Percentiles rank a stretch among this genome's conserved stretches.
Conservation (phyloP, 2,888 invertebrate species). For the Morpho helenor region DNA sequence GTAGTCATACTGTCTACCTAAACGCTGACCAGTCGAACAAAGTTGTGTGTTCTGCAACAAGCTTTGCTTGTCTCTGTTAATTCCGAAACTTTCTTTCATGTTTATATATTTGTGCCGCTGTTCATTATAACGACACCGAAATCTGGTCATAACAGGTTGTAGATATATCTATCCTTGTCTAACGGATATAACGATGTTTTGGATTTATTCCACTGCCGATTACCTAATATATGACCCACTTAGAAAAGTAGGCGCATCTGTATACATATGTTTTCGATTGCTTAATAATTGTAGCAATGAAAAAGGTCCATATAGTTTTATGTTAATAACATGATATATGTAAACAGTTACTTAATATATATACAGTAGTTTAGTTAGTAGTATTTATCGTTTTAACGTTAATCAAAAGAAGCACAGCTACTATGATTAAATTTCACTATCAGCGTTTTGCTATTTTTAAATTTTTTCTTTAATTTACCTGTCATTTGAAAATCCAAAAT, state of each 20-base stretch:
- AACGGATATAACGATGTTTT: constrained; percentile 55
- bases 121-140: constrained; percentile 40
- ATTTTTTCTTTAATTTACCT: too few species aligned
- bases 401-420: too few species aligned
- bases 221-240: constrained; percentile 52
- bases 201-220: constrained; percentile 57
- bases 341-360: background rate
- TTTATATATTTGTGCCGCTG: constrained; percentile 68
- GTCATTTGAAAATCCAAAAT: too few species aligned
- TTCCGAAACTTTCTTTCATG: constrained; percentile 53
- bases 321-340: constrained; percentile 4
- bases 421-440: too few species aligned
- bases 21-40: constrained; percentile 66
- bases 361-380: background rate
- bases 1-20: constrained; percentile 74
- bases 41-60: constrained; percentile 62
- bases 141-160: constrained; percentile 22
- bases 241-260: constrained; percentile 38
- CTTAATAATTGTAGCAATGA: constrained; percentile 29
- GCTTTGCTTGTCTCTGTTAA: constrained; percentile 63
- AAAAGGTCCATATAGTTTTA: constrained; percentile 11
- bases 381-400: background rate
- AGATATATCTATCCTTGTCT: constrained; percentile 46
- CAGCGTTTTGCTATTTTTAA: too few species aligned
- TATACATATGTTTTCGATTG: constrained; percentile 28